phyloP scores from a whole-genome alignment of 2,888 invertebrate species.

The Teleiodes luculella region DNA sequence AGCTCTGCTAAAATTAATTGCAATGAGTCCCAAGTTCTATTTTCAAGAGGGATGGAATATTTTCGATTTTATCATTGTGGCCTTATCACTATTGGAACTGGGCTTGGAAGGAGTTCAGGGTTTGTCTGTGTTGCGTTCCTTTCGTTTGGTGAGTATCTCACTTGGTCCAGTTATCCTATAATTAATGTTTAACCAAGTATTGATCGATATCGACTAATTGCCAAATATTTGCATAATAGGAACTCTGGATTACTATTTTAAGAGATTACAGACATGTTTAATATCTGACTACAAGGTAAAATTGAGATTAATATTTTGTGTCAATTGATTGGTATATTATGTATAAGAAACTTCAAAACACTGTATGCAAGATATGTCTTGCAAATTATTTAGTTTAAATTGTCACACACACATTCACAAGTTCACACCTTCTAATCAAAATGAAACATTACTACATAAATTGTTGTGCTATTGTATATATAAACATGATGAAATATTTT shows the following conservation, averaged over 20 bases:
- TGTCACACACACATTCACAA: neutral
- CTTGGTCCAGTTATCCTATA: constrained; percentile 15
- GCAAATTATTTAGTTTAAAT: neutral
- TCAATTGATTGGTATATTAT: neutral
- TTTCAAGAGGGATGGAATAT: constrained; percentile 99
- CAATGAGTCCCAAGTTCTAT: constrained; percentile 98
- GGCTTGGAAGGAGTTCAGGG: constrained; percentile 96
- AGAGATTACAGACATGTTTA: neutral
- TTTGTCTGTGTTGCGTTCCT: constrained; percentile 96
- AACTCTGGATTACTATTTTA: neutral
- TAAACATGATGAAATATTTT: constrained; percentile 72
- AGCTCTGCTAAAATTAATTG: constrained; percentile 95
- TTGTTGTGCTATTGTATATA: constrained; percentile 33
- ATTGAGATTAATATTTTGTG: neutral
- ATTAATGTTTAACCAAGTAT: neutral
- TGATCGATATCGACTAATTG: neutral
- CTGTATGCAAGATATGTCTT: neutral
- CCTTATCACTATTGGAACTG: constrained; percentile 95
- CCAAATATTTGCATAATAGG: neutral
- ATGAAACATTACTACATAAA: too few species aligned
- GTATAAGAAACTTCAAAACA: too few species aligned
- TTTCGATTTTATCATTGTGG: constrained; percentile 98
- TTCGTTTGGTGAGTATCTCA: constrained; percentile 92
- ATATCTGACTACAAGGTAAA: too few species aligned
- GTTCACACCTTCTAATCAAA: neutral